A percentile compares a stretch with the other conserved stretches of the same genome.
Conservation (phyloP, 1,140 invertebrate species). For the Cyrtorhinus lividipennis region DNA sequence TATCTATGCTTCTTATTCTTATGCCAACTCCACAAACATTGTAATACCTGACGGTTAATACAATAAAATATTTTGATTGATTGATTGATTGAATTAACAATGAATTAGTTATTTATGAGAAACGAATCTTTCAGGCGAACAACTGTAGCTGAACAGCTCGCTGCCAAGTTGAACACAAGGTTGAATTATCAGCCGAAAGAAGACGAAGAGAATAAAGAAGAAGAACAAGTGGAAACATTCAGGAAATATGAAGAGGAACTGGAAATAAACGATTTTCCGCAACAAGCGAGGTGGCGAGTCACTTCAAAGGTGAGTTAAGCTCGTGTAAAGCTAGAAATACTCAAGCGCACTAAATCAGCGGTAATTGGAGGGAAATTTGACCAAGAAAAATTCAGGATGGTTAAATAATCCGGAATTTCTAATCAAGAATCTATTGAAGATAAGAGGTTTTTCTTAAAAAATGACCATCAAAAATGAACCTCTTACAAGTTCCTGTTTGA, state of each 20-base stretch:
- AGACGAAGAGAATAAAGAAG: constrained; percentile 46
- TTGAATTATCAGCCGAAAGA: constrained; percentile 90
- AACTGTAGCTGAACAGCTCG: constrained; percentile 82
- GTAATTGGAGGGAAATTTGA: too few species aligned
- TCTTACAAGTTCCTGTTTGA: too few species aligned
- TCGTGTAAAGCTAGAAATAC: too few species aligned
- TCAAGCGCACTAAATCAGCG: too few species aligned
- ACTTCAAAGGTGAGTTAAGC: constrained; percentile 65
- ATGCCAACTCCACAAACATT: too few species aligned
- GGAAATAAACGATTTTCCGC: constrained; percentile 99
- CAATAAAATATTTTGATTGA: background rate
- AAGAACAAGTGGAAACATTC: constrained; percentile 50
- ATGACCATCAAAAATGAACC: too few species aligned
- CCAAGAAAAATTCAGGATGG: too few species aligned
- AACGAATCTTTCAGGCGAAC: constrained; percentile 44
- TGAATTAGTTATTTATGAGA: background rate
- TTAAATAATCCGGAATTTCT: too few species aligned
- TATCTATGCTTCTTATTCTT: too few species aligned
- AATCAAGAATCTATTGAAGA: too few species aligned
- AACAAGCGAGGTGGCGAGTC: constrained; percentile 95
- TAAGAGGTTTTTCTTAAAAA: too few species aligned
- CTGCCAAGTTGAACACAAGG: constrained; percentile 83
- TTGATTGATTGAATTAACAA: background rate
- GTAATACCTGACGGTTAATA: too few species aligned
- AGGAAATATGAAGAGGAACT: constrained; percentile 96